Base-by-base conservation (phyloP, 2,113 vertebrate species). In the Cnemophilus loriae region DNA sequence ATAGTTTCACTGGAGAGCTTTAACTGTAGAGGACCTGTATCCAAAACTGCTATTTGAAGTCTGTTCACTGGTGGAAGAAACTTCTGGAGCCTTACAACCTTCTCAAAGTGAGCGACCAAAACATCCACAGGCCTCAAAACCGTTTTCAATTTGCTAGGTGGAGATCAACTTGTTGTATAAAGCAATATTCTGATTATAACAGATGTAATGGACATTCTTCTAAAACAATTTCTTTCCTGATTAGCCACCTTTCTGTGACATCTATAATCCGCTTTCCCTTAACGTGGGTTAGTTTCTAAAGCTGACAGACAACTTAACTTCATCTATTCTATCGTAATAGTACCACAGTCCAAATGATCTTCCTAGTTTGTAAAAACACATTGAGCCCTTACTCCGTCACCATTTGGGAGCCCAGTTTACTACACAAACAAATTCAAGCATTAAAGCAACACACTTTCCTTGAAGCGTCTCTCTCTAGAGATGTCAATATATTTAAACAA, bases 301-400 rank as follows among this genome's bases (percentile, higher is more conserved):
- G 59, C 71, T 68, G 47, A 91, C 32, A 64, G 64, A 61, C n/a
- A 80, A 52, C 41, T 61, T 59, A 70, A 53, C 26, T 67, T 57
- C 35, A 16, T 9, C 69, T 73, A 16, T 21, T 47, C 77, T 92
- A 30, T 0, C 47, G 18, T 22, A 70, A 46, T 3, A 67, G 44
- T 11, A 44, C n/a, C 53, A 75, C n/a, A n/a, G 21, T 47, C n/a
- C 33, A 78, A 76, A 59, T 0, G 15, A 71, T 15, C 42, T 55
- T 65, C 35, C 10, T 18, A 56, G 32, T 22, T 44, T 10, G 14
- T 49, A 64, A 50, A 84, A 68, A 71, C 10, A 47, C 37, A 63
- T 3, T 0, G 2, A 64, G 27, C 19, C 49, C 55, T 60, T 35
- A 63, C 46, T 78, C 6, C 2, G 46, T n/a, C 7, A 4, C 17